Evolutionary conservation across 2,113 vertebrate genomes (phyloP).

Genomic region (Menura novaehollandiae): DNA sequence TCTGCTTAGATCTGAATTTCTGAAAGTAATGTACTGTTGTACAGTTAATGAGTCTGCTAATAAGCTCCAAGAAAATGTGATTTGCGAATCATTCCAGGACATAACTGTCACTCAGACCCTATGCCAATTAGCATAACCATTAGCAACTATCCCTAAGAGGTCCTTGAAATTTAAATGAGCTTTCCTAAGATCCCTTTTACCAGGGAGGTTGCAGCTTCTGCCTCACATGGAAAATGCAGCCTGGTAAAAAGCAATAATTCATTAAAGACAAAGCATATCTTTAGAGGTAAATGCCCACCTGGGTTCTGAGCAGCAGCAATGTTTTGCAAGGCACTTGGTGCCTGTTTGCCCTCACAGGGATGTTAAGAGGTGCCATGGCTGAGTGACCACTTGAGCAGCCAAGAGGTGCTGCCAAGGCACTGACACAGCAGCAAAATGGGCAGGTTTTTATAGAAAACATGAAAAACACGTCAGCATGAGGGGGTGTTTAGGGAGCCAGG

Average conservation of each 20-base stretch:
- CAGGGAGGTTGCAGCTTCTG: neutral
- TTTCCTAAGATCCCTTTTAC: constrained; percentile 52
- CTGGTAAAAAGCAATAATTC: constrained; percentile 9
- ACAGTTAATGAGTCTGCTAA: constrained; percentile 78
- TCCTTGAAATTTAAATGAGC: constrained; percentile 69
- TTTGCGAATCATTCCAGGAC: constrained; percentile 72
- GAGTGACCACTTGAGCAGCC: neutral
- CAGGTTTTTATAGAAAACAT: neutral
- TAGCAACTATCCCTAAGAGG: constrained; percentile 64
- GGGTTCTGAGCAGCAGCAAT: neutral
- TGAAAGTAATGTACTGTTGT: constrained; percentile 79
- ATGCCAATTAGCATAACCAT: constrained; percentile 68
- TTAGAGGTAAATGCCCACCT: neutral
- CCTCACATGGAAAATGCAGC: neutral
- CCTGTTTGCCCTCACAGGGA: neutral
- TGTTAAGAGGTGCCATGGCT: neutral
- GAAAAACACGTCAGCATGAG: fast-evolving
- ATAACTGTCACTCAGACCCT: constrained; percentile 75
- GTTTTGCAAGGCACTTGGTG: neutral
- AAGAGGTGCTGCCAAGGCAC: neutral
- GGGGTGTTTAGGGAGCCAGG: neutral
- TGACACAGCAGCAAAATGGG: neutral
- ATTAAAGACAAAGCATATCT: constrained; percentile 1
- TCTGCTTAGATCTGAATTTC: constrained; percentile 81
- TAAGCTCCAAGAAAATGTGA: constrained; percentile 75